Evolutionary conservation across 1,140 invertebrate genomes (phyloP).

Genomic region (Goniozus legneri): DNA sequence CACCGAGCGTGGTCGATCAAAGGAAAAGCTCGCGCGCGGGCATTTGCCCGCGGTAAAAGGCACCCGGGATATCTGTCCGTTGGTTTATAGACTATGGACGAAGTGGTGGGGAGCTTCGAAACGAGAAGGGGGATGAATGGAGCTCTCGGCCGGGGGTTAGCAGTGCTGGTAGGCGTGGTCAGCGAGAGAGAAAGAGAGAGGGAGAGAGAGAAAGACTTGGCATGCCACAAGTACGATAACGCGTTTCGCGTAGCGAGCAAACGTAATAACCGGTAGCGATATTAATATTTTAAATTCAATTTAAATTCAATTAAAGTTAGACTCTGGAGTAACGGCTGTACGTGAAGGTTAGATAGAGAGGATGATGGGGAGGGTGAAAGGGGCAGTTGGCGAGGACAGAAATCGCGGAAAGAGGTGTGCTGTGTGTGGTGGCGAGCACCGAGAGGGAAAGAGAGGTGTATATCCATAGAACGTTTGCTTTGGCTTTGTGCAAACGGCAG

Average conservation of each 20-base stretch:
- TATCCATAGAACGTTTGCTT: not conserved
- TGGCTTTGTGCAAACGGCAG: conserved; percentile 9
- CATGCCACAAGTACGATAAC: conserved; percentile 17
- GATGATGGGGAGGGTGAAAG: not conserved
- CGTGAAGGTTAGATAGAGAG: not conserved
- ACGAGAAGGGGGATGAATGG: too few relatives aligned
- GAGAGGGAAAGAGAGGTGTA: not conserved
- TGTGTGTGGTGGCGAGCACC: not conserved
- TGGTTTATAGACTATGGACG: too few relatives aligned
- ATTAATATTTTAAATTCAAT: conserved; percentile 49
- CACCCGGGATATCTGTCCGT: too few relatives aligned
- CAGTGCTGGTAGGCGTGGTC: too few relatives aligned
- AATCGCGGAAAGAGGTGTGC: too few relatives aligned
- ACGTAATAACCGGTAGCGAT: conserved; percentile 10
- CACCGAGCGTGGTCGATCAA: conserved; percentile 7
- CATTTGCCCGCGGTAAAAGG: too few relatives aligned
- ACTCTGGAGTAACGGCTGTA: not conserved
- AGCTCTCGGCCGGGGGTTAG: too few relatives aligned
- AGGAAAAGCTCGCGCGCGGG: not conserved
- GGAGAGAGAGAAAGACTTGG: not conserved
- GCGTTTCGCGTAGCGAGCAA: not conserved
- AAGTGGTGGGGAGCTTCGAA: too few relatives aligned
- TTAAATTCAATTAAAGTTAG: conserved; percentile 46
- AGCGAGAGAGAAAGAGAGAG: too few relatives aligned
- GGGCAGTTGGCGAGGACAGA: not conserved